Evolutionary conservation across 2,888 invertebrate genomes (phyloP), one percentile per base, ranked within the genome.

Genomic region (Amiota communis): DNA sequence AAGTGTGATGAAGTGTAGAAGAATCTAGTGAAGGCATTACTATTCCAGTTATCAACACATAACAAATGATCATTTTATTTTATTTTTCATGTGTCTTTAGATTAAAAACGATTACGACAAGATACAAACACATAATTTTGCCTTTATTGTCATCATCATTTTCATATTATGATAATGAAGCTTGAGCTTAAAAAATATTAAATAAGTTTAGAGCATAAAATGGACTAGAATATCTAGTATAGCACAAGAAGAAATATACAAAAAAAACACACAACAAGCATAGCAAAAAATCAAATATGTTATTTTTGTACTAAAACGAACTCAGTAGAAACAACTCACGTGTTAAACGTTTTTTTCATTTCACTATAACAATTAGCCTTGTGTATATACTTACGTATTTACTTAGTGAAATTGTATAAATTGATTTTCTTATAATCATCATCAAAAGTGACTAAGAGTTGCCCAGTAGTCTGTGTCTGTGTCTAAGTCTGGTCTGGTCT

Each of bases 61-160:
- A 73, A 72, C 53, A 68, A 20, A 68, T 71, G 71, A 67, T 59
- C 65, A 70, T 59, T 47, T 64, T 75, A 67, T 72, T 75, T 73
- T 77, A 70, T 73, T 70, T 20, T 71, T 57, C 46, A 67, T 74
- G 69, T 67, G 15, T 53, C 75, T 57, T 67, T 15, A 76, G 76
- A 80, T 82, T 74, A 75, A 73, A 23, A 12, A 73, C 74, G 73
- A 77, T 80, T 82, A 74, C 63, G 67, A 51, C 74, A 70, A 72
- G 68, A 53, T 72, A 12, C 64, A 36, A 36, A 36, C 10, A 46
- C 64, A n/a, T 12, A 36, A 15, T 3, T n/a, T 15, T 57, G 53
- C 13, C 53, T 53, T 53, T 15, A 53, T 8, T 53, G 53, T 53
- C n/a, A 13, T 53, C 13, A n/a, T 53, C n/a, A 53, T 53, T n/a